These are phyloP conservation scores for Diabrotica virgifera DNA, from an alignment of 1,140 invertebrate species.

Conservation along the genomic window DNA sequence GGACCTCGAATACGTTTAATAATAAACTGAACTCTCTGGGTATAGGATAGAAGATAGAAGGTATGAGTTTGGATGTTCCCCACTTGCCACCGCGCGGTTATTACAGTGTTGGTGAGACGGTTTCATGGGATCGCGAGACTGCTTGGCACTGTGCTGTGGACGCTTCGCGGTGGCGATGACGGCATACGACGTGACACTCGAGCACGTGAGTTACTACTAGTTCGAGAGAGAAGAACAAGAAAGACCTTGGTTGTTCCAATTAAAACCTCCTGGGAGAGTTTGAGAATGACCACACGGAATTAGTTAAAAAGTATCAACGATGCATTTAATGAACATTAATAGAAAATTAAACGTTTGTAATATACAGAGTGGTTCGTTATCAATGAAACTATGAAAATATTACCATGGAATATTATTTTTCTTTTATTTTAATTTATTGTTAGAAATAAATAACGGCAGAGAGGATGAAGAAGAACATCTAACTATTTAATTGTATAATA, in stretches of 20 bases:
- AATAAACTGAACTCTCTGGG: constrained; percentile 23
- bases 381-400: no score
- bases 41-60: neutral
- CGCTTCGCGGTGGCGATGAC: neutral
- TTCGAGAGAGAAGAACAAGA: neutral
- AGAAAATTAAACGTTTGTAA: no score
- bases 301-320: no score
- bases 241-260: neutral
- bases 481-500: no score
- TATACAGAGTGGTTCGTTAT: no score
- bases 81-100: neutral
- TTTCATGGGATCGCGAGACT: constrained; percentile 15
- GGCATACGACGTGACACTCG: neutral
- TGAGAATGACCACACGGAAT: no score
- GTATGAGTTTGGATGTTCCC: neutral
- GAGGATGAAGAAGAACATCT: no score
- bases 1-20: constrained; percentile 30
- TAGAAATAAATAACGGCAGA: no score
- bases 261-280: no score
- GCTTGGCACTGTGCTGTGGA: constrained; percentile 16
- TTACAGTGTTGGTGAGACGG: neutral
- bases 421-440: no score
- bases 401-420: no score
- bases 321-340: no score
- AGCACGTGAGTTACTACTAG: neutral